These are phyloP conservation scores for Paralvinella palmiformis DNA, from an alignment of 1,140 invertebrate species.

Conservation along the genomic window DNA sequence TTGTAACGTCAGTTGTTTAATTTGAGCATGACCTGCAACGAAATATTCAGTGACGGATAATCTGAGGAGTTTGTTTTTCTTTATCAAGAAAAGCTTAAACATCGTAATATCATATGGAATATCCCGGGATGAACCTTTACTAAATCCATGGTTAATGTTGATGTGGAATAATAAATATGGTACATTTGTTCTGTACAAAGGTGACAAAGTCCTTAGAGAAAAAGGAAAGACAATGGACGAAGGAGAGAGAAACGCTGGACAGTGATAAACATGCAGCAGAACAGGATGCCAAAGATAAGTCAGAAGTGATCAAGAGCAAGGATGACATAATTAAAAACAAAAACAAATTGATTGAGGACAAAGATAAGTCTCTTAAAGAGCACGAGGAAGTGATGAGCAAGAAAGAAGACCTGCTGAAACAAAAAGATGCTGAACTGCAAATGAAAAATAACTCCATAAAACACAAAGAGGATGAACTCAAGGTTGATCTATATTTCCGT, in stretches of 20 bases:
- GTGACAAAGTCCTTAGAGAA: background rate
- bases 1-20: too few relatives aligned
- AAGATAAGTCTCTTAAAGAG: conserved; percentile 11
- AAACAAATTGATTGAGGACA: conserved; percentile 14
- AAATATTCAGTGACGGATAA: background rate
- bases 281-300: conserved; percentile 16
- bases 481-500: background rate
- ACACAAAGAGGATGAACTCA: conserved; percentile 4
- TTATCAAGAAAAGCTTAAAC: too few relatives aligned
- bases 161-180: too few relatives aligned
- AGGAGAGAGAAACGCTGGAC: conserved; percentile 3
- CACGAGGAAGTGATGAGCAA: conserved; percentile 14
- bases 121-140: too few relatives aligned
- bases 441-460: background rate
- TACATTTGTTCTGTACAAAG: background rate
- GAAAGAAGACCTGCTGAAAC: conserved; percentile 7
- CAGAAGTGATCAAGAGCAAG: conserved; percentile 10
- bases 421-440: background rate
- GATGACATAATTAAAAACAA: conserved; percentile 22
- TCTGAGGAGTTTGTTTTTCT: background rate
- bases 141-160: too few relatives aligned
- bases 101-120: too few relatives aligned
- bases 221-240: conserved; percentile 10
- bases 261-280: conserved; percentile 6
- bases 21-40: too few relatives aligned